Evolutionary conservation across 2,797 vertebrate genomes (phyloP).

Genomic region (Darevskia mixta): DNA sequence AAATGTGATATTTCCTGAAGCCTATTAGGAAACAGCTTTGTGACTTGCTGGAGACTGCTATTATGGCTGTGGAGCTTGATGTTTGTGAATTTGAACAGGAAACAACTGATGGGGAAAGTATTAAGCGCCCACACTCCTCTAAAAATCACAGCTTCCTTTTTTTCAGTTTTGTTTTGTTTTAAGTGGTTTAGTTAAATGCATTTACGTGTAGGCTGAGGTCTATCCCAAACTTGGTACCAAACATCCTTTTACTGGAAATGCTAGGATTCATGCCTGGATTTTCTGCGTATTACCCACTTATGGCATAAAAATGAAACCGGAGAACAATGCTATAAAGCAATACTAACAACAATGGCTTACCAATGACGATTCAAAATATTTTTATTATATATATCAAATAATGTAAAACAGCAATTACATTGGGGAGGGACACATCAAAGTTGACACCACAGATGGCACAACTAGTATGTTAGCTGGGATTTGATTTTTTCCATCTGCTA

Average conservation of each 20-base stretch:
- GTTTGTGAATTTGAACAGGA: neutral
- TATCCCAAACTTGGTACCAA: neutral
- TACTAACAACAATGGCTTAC: neutral
- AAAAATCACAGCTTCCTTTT: neutral
- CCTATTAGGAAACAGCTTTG: neutral
- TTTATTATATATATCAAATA: neutral
- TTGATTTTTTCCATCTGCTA: constrained; percentile 41
- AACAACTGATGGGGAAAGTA: neutral
- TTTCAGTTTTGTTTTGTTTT: no score
- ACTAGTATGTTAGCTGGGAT: constrained; percentile 34
- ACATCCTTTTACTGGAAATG: neutral
- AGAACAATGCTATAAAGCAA: neutral
- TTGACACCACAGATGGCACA: constrained; percentile 29
- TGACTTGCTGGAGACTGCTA: neutral
- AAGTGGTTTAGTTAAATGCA: neutral
- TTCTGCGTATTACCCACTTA: neutral
- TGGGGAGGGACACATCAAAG: neutral
- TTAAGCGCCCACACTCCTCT: neutral
- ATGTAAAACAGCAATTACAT: neutral
- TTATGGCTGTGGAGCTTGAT: neutral
- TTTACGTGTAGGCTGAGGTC: neutral
- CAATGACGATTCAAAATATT: neutral
- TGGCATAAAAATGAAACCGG: neutral
- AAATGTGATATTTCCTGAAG: neutral
- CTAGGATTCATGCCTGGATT: neutral